phyloP scores from a whole-genome alignment of 92 coral and sea anemone genomes.

The Diadumene lineata region DNA sequence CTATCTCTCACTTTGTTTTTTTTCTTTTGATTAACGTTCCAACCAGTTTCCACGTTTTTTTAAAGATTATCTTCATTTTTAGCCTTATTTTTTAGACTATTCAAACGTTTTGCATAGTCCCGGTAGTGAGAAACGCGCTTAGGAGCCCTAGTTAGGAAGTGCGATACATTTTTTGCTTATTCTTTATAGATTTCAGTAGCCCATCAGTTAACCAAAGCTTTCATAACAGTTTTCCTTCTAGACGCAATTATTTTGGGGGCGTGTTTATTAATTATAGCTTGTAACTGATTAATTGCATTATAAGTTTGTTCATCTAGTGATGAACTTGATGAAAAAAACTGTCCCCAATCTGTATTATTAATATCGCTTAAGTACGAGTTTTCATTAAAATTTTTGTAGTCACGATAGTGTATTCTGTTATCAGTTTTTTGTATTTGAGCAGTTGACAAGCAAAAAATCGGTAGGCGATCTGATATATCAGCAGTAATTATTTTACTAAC shows the following conservation, averaged over 20 bases:
- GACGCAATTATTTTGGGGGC: constrained; percentile 24
- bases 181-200: constrained; percentile 27
- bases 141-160: constrained; percentile 1
- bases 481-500: no score
- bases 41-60: constrained; percentile 46
- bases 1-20: constrained; percentile 36
- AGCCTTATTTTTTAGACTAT: constrained; percentile 4
- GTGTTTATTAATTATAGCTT: constrained; percentile 22
- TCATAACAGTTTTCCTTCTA: constrained; percentile 5
- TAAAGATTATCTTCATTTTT: constrained; percentile 31
- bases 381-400: constrained; percentile 13
- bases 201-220: constrained; percentile 40
- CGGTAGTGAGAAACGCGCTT: constrained; percentile 2
- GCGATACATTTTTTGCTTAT: constrained; percentile 26
- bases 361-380: neutral
- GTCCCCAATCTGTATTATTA: neutral
- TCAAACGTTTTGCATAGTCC: constrained; percentile 11
- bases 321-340: neutral
- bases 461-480: no score
- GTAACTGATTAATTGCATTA: neutral
- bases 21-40: constrained; percentile 44
- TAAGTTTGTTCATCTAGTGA: constrained; percentile 3
- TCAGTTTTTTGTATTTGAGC: neutral
- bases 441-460: no score
- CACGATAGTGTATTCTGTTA: constrained; percentile 13